A percentile compares a stretch with the other conserved stretches of the same genome.
Conservation (phyloP, 2,888 invertebrate species). For the Bombylius major region DNA sequence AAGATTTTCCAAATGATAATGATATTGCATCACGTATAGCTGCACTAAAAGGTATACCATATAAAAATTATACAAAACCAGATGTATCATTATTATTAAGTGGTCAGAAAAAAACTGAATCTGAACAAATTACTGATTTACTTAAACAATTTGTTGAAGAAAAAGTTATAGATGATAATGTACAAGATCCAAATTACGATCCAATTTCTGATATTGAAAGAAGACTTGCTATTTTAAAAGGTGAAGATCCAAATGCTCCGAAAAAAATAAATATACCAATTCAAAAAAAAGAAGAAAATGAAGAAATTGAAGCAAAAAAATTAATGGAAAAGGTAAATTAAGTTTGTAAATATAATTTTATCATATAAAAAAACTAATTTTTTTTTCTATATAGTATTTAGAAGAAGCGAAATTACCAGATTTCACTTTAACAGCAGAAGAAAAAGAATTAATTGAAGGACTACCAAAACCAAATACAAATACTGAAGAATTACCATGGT, state of each 20-base stretch:
- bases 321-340: slow-evolving; percentile 26
- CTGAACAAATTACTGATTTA: slow-evolving; percentile 60
- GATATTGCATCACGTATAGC: slow-evolving; percentile 54
- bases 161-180: slow-evolving; percentile 42
- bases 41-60: slow-evolving; percentile 47
- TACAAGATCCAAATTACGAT: slow-evolving; percentile 38
- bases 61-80: slow-evolving; percentile 29
- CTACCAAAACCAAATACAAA: slow-evolving; percentile 23
- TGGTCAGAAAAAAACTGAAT: slow-evolving; percentile 50
- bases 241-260: slow-evolving; percentile 19
- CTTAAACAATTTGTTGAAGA: slow-evolving; percentile 43
- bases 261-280: slow-evolving; percentile 12
- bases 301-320: slow-evolving; percentile 31
- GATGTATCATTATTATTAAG: slow-evolving; percentile 31
- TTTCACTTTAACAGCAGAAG: slow-evolving; percentile 35
- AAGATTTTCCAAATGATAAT: slow-evolving; percentile 41
- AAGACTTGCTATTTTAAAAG: slow-evolving; percentile 41
- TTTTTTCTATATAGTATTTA: slow-evolving; percentile 32
- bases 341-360: background rate
- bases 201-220: slow-evolving; percentile 42
- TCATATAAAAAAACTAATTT: background rate
- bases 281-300: slow-evolving; percentile 31
- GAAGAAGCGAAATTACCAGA: slow-evolving; percentile 41
- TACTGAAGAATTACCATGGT: slow-evolving; percentile 59
- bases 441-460: slow-evolving; percentile 27